Percentiles rank a stretch among this genome's conserved stretches.
Conservation (phyloP, 2,113 vertebrate species). For the Mustelus asterias region DNA sequence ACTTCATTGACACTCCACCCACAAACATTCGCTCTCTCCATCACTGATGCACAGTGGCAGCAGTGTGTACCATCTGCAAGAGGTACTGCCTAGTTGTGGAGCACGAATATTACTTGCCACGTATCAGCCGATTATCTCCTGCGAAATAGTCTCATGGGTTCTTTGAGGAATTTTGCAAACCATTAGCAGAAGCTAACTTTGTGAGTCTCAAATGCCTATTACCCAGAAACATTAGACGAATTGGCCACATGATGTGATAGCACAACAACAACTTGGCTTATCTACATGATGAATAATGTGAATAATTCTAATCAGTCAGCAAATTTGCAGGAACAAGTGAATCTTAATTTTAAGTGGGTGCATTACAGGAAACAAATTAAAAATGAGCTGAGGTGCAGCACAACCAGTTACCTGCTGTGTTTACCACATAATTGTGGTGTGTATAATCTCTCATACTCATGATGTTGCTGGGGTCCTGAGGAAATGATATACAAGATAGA, state of each 20-base stretch:
- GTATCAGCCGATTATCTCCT: no score
- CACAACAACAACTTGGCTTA: not conserved
- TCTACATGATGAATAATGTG: not conserved
- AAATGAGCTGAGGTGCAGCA: not conserved
- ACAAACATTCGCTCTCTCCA: no score
- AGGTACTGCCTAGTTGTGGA: no score
- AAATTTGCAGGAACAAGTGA: not conserved
- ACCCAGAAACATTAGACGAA: not conserved
- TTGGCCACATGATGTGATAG: not conserved
- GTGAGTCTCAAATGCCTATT: not conserved
- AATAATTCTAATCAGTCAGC: not conserved
- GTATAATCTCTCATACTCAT: not conserved
- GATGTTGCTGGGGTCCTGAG: not conserved
- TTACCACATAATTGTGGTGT: not conserved
- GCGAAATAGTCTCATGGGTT: no score
- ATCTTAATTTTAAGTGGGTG: not conserved
- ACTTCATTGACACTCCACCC: no score
- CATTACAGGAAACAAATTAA: not conserved
- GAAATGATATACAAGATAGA: not conserved
- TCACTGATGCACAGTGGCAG: no score
- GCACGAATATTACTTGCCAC: no score
- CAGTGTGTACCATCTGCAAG: no score
- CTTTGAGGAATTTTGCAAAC: not conserved
- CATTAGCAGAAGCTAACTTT: not conserved
- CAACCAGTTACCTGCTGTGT: not conserved